Conservation (phyloP, 2,797 vertebrate genomes). For the Myotis myotis region DNA sequence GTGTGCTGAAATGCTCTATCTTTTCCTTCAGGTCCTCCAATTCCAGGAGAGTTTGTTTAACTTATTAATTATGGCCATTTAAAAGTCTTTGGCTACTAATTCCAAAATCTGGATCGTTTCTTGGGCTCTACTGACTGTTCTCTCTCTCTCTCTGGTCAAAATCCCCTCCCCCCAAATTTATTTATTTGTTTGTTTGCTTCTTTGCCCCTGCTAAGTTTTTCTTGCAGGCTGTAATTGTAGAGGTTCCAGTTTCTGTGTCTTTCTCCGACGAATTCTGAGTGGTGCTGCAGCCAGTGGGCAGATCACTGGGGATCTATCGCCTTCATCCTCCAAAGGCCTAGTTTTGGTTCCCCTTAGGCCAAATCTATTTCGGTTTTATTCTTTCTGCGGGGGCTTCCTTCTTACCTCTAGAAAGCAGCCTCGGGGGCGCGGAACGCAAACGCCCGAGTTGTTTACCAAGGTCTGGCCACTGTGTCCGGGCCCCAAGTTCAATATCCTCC, state of each 20-base stretch:
- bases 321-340: background rate
- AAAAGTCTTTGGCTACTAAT: background rate
- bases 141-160: too few relatives aligned
- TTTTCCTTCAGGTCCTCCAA: background rate
- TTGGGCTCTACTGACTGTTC: background rate
- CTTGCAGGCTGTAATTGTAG: background rate
- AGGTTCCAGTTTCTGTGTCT: background rate
- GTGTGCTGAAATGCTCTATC: background rate
- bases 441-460: background rate
- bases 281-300: background rate
- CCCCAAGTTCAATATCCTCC: background rate
- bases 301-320: background rate
- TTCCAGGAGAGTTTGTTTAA: background rate
- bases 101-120: background rate
- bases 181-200: background rate
- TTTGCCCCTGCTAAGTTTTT: background rate
- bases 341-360: background rate
- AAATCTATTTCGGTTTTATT: background rate
- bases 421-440: background rate
- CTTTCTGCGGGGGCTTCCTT: background rate
- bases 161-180: too few relatives aligned
- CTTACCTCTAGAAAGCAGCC: background rate
- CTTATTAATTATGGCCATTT: background rate
- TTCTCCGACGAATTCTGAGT: background rate
- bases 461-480: background rate